phyloP scores from a whole-genome alignment of 2,113 vertebrate species.

The Toxotes chatareus region DNA sequence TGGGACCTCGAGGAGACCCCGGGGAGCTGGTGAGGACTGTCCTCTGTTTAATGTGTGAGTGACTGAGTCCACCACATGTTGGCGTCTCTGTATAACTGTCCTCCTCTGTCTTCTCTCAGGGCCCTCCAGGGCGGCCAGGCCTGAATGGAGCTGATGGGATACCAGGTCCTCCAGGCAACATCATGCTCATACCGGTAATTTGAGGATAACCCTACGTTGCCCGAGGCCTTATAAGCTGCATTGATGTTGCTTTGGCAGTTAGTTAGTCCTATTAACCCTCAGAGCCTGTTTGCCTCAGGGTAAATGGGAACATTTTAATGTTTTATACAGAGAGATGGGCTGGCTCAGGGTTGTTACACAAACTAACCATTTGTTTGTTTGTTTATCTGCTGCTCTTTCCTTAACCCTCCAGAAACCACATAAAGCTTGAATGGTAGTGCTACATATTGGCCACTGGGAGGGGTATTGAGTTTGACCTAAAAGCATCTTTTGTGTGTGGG shows the following conservation, averaged over 20 bases:
- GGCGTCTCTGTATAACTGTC: background rate
- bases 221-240: conserved; percentile 6
- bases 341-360: conserved; percentile 6
- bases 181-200: conserved; percentile 95
- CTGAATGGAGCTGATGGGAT: conserved; percentile 94
- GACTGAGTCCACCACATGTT: background rate
- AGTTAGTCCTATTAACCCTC: conserved; percentile 45
- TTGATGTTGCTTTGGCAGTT: conserved; percentile 29
- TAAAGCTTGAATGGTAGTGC: conserved; percentile 20
- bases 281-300: conserved; percentile 8
- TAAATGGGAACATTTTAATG: conserved; percentile 29
- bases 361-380: conserved; percentile 11
- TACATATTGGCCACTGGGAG: conserved; percentile 54
- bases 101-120: conserved; percentile 80
- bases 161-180: conserved; percentile 94
- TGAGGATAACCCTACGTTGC: background rate
- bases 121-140: conserved; percentile 90
- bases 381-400: background rate
- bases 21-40: conserved; percentile 90
- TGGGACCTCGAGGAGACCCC: conserved; percentile 91
- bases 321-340: conserved; percentile 1
- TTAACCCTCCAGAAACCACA: background rate
- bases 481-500: conserved; percentile 5
- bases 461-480: conserved; percentile 54
- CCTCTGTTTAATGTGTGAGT: conserved; percentile 5